Evolutionary conservation across 2,797 vertebrate genomes (phyloP).

Genomic region (Myoxocephalus aenaeus): DNA sequence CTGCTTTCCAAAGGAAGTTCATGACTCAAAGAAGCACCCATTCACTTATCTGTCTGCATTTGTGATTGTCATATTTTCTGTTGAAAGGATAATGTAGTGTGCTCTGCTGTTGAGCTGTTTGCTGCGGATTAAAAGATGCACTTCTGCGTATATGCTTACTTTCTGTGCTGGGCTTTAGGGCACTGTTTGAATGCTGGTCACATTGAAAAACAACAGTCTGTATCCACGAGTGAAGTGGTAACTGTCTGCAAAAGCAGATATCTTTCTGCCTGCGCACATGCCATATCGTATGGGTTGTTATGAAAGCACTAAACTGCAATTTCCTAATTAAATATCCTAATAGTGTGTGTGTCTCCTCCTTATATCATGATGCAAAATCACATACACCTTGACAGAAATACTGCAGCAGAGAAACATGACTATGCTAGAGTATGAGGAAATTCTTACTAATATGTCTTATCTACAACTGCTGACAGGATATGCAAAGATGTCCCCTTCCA

Average conservation of each 20-base stretch:
- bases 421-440: conserved; percentile 11
- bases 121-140: conserved; percentile 36
- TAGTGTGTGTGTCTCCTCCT: background rate
- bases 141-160: conserved; percentile 35
- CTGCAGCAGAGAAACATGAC: background rate
- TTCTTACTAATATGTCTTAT: conserved; percentile 35
- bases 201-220: conserved; percentile 34
- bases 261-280: conserved; percentile 12
- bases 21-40: background rate
- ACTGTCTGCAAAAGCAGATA: conserved; percentile 8
- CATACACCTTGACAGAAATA: background rate
- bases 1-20: background rate
- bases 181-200: conserved; percentile 32
- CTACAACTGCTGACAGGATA: conserved; percentile 11
- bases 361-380: conserved; percentile 8
- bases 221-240: background rate
- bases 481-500: conserved; percentile 6
- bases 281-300: background rate
- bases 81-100: conserved; percentile 6
- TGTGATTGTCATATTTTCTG: conserved; percentile 22
- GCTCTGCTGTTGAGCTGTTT: background rate
- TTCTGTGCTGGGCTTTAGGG: conserved; percentile 23
- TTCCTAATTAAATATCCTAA: conserved; percentile 11
- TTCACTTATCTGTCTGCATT: conserved; percentile 21
- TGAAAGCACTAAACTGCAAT: conserved; percentile 16